A percentile compares a stretch with the other conserved stretches of the same genome.
These are phyloP conservation scores for Netelia virgata DNA, from an alignment of 2,888 invertebrate genomes.

Conservation along the genomic window DNA sequence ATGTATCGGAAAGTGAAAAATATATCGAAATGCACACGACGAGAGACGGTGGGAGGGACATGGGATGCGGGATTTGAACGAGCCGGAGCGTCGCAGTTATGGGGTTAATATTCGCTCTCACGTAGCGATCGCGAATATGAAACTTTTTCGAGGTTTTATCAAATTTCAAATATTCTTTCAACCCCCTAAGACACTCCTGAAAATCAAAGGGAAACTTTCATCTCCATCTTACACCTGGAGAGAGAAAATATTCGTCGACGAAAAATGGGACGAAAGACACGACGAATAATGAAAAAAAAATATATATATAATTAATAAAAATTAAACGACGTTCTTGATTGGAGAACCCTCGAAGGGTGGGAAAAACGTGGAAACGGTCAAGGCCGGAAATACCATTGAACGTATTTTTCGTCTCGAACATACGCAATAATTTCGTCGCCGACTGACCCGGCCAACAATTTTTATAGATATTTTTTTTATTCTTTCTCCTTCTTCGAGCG, in stretches of 20 bases:
- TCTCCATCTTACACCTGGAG: background rate
- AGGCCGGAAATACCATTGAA: background rate
- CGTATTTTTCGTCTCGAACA: slow-evolving; percentile 10
- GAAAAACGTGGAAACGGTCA: background rate
- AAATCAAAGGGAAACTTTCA: too few species aligned
- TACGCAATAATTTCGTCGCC: slow-evolving; percentile 7
- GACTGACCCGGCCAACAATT: slow-evolving; percentile 68
- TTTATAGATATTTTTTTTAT: slow-evolving; percentile 58
- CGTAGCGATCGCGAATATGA: too few species aligned
- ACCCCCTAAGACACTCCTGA: too few species aligned
- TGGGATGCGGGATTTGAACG: background rate
- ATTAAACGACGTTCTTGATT: background rate
- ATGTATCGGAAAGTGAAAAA: slow-evolving; percentile 50
- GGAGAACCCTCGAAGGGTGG: background rate
- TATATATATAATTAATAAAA: background rate
- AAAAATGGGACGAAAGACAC: background rate
- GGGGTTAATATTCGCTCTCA: slow-evolving; percentile 1
- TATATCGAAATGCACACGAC: slow-evolving; percentile 5
- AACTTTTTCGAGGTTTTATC: too few species aligned
- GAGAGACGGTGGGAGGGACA: background rate
- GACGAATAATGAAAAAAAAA: background rate
- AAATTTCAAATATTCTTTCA: too few species aligned
- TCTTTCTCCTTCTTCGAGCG: background rate
- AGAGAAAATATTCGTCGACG: background rate
- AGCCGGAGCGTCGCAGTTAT: background rate